Evolutionary conservation across 2,888 invertebrate genomes (phyloP), one percentile per base, ranked within the genome.

Genomic region (Eilema depressum): DNA sequence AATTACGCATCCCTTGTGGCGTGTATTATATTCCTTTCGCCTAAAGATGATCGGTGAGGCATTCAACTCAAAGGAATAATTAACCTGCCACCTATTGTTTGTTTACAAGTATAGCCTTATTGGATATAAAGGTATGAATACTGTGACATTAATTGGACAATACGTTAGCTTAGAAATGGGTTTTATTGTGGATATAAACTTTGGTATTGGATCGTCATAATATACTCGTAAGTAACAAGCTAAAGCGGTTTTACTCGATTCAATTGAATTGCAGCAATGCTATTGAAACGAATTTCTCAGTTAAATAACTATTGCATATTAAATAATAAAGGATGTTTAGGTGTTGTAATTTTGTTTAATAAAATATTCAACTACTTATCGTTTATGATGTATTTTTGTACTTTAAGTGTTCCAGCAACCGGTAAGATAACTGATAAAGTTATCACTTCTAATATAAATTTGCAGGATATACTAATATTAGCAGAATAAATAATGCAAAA

Each of bases 31-130:
- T 23, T 37, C 47, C 25, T 30, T 26, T 53, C 17, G 69, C 68
- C 66, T 70, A 71, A 67, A 69, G 63, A 60, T 28, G 26, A 75
- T 63, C 30, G 65, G 66, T 69, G 57, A 73, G 41, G 68, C 47
- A 66, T 63, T 64, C 30, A 69, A 72, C 73, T 56, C 66, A 59
- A 69, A 69, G 74, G 71, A 77, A 73, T 77, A 74, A 77, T 76
- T 75, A 77, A 73, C 75, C 33, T 57, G n/a, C 56, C 57, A 71
- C 71, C 64, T 76, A 66, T 72, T 71, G 69, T 62, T 70, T 60
- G 75, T 77, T 75, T 69, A 77, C 69, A 75, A 79, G 63, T 78
- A 56, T 71, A 63, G 70, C 66, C 78, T 73, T 68, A 70, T 63
- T 74, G 61, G 37, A 41, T 41, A 74, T 78, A 71, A 79, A 75